Conservation (phyloP, 2,888 invertebrate genomes). For the Andrena dorsata region DNA sequence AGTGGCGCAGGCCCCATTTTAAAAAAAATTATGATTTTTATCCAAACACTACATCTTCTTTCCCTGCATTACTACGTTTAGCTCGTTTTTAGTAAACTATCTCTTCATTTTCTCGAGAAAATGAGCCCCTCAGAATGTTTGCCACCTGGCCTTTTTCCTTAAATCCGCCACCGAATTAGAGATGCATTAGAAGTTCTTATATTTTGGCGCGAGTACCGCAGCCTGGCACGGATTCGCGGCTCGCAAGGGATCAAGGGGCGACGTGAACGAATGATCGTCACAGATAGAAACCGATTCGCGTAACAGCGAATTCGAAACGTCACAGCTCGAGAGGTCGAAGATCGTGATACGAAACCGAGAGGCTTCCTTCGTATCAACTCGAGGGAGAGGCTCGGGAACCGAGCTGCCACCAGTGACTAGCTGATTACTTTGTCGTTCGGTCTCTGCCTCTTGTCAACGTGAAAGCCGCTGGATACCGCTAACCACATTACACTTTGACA, state of each 20-base stretch:
- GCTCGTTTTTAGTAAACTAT: no score
- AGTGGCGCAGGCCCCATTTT: no score
- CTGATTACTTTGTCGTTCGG: background rate
- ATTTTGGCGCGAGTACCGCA: background rate
- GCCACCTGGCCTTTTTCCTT: no score
- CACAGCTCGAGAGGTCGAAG: constrained; percentile 59
- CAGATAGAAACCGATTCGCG: constrained; percentile 12
- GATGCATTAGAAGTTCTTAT: background rate
- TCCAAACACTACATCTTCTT: no score
- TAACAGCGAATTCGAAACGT: constrained; percentile 2
- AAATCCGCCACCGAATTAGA: no score
- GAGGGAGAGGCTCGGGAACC: constrained; percentile 31
- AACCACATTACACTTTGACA: background rate
- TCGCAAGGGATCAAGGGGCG: constrained; percentile 14
- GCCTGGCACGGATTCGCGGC: background rate
- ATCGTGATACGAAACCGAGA: constrained; percentile 57
- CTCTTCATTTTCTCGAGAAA: no score
- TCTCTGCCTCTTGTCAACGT: background rate
- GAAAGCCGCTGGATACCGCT: background rate
- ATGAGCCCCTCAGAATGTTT: no score
- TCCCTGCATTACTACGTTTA: no score
- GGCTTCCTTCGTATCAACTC: constrained; percentile 60
- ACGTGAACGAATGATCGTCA: constrained; percentile 23
- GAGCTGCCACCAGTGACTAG: constrained; percentile 20
- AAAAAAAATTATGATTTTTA: no score